A percentile compares a stretch with the other conserved stretches of the same genome.
Conservation (phyloP, 2,888 invertebrate genomes). For the Abrostola triplasia region DNA sequence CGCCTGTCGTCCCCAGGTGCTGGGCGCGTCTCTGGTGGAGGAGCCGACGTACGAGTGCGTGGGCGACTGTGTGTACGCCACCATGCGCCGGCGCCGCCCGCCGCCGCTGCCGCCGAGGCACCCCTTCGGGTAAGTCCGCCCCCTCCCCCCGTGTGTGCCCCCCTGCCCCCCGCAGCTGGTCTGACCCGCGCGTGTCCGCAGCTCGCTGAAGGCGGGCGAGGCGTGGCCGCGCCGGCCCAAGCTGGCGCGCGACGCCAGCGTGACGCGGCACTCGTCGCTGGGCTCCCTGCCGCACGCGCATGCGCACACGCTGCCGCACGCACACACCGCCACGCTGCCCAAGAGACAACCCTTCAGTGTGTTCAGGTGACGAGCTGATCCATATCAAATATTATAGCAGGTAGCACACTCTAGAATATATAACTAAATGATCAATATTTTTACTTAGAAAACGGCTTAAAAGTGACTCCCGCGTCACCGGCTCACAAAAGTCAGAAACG, state of each 20-base stretch:
- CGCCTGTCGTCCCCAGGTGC: conserved; percentile 1
- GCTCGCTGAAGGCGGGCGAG: conserved; percentile 46
- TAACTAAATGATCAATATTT: background rate
- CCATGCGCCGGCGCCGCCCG: conserved; percentile 62
- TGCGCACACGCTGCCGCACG: conserved; percentile 20
- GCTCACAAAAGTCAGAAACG: conserved; percentile 76
- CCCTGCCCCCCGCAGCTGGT: too few relatives aligned
- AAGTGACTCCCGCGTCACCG: conserved; percentile 81
- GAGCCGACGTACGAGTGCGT: conserved; percentile 83
- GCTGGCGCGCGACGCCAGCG: conserved; percentile 40
- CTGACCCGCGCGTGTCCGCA: conserved; percentile 12
- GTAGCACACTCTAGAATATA: background rate
- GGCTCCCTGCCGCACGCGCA: conserved; percentile 71
- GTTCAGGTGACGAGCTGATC: conserved; percentile 61
- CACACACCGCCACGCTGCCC: conserved; percentile 61
- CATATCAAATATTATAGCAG: background rate
- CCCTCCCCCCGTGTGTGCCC: background rate
- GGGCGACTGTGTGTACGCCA: conserved; percentile 74
- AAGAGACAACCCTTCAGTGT: conserved; percentile 74
- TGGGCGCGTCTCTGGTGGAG: conserved; percentile 42
- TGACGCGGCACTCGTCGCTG: conserved; percentile 75
- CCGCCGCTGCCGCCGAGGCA: conserved; percentile 72
- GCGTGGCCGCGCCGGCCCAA: conserved; percentile 13
- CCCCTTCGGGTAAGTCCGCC: conserved; percentile 13
- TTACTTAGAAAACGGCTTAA: conserved; percentile 80